phyloP scores from a whole-genome alignment of 37 sponge, comb jelly and placozoan genomes.

The Beroe ovata region DNA sequence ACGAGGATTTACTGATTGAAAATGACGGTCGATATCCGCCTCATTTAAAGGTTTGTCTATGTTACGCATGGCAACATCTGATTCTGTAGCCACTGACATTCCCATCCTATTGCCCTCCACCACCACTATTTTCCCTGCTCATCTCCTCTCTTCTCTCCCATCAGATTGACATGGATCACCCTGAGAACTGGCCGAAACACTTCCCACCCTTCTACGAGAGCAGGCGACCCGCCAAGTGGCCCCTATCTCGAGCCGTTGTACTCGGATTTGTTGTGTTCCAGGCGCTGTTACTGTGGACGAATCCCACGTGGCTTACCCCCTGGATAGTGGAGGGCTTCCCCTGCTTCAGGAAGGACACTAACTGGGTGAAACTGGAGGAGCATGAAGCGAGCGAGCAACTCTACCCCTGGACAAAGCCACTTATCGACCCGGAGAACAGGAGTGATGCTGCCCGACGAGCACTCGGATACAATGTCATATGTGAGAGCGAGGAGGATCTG shows the following conservation, averaged over 20 bases:
- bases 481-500: background rate
- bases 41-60: constrained; percentile 40
- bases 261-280: constrained; percentile 20
- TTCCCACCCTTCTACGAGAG: constrained; percentile 66
- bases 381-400: background rate
- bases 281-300: constrained; percentile 32
- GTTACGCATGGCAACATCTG: too few species aligned
- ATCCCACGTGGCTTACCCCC: constrained; percentile 32
- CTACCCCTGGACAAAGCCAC: constrained; percentile 1
- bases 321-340: background rate
- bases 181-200: constrained; percentile 66
- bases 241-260: background rate
- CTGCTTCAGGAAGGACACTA: background rate
- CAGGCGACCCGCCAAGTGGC: constrained; percentile 23
- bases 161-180: constrained; percentile 65
- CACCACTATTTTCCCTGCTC: background rate
- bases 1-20: constrained; percentile 49
- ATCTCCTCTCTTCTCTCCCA: background rate
- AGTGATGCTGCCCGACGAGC: background rate
- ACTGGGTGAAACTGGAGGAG: constrained; percentile 52
- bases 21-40: constrained; percentile 62
- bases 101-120: background rate
- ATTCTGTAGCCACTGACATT: too few species aligned
- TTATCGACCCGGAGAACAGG: constrained; percentile 11
- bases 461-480: constrained; percentile 13